phyloP scores from a whole-genome alignment of 2,888 invertebrate genomes.

The Lysandra bellargus region DNA sequence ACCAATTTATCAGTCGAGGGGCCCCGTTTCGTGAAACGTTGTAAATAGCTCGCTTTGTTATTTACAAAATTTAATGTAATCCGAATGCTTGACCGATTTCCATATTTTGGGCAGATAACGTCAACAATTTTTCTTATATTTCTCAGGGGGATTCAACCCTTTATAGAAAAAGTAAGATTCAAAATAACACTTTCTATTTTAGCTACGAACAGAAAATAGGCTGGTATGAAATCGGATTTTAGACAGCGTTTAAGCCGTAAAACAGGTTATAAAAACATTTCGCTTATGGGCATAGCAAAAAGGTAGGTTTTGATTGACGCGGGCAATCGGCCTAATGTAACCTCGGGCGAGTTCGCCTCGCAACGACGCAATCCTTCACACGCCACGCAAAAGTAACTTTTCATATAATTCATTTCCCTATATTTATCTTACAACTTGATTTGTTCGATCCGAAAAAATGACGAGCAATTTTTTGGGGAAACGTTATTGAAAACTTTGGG shows the following conservation, averaged over 20 bases:
- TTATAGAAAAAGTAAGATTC: neutral
- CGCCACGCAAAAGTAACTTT: slow-evolving; percentile 75
- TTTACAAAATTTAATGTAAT: slow-evolving; percentile 27
- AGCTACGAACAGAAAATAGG: neutral
- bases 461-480: slow-evolving; percentile 9
- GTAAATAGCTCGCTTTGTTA: slow-evolving; percentile 36
- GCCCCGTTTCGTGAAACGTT: slow-evolving; percentile 57
- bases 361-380: slow-evolving; percentile 77
- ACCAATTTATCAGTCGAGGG: slow-evolving; percentile 81
- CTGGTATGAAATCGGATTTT: neutral
- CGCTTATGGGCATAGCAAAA: slow-evolving; percentile 61
- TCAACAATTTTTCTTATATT: neutral
- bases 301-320: slow-evolving; percentile 78
- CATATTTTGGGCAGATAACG: neutral
- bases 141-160: neutral
- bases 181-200: neutral
- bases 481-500: slow-evolving; percentile 22
- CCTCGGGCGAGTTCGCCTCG: slow-evolving; percentile 78
- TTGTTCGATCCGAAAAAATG: slow-evolving; percentile 44
- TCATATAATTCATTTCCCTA: slow-evolving; percentile 78
- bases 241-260: slow-evolving; percentile 30
- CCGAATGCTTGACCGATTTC: neutral
- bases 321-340: slow-evolving; percentile 79
- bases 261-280: slow-evolving; percentile 50
- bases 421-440: slow-evolving; percentile 76